Conservation (phyloP, 2,797 vertebrate species). For the Chelon labrosus region DNA sequence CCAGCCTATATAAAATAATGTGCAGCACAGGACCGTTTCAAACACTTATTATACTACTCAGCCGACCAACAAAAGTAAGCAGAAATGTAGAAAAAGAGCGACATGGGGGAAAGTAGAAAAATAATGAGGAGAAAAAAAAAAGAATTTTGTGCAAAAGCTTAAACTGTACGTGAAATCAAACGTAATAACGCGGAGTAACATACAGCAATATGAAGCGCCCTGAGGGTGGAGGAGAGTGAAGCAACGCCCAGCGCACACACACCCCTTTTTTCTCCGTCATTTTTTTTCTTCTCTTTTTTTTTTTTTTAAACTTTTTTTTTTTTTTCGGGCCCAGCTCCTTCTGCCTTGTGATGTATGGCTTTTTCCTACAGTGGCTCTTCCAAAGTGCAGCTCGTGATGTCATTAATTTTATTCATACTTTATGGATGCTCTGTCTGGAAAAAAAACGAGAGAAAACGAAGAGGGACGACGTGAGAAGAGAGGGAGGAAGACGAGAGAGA, state of each 20-base stretch:
- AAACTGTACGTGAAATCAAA: conserved; percentile 57
- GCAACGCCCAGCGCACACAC: conserved; percentile 48
- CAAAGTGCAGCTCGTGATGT: conserved; percentile 88
- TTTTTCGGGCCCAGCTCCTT: conserved; percentile 59
- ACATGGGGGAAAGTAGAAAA: background rate
- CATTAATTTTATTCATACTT: conserved; percentile 89
- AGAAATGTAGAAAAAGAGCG: conserved; percentile 32
- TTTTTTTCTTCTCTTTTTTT: conserved; percentile 19
- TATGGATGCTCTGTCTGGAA: conserved; percentile 87
- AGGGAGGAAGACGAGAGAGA: conserved; percentile 54
- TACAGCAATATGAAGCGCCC: conserved; percentile 43
- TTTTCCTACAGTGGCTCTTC: conserved; percentile 86
- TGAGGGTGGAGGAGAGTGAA: conserved; percentile 57
- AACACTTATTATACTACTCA: conserved; percentile 69
- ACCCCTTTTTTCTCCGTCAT: conserved; percentile 41
- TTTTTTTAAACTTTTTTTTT: conserved; percentile 15
- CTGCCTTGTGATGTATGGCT: conserved; percentile 84
- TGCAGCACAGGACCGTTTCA: conserved; percentile 80
- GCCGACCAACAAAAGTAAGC: conserved; percentile 42
- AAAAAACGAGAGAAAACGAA: conserved; percentile 54
- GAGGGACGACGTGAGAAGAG: conserved; percentile 61
- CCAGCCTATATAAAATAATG: conserved; percentile 85
- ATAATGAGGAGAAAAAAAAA: background rate
- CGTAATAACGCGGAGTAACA: conserved; percentile 49
- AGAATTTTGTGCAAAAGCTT: conserved; percentile 32